Conservation (phyloP, 2,888 invertebrate species). For the Orchestes rusci region DNA sequence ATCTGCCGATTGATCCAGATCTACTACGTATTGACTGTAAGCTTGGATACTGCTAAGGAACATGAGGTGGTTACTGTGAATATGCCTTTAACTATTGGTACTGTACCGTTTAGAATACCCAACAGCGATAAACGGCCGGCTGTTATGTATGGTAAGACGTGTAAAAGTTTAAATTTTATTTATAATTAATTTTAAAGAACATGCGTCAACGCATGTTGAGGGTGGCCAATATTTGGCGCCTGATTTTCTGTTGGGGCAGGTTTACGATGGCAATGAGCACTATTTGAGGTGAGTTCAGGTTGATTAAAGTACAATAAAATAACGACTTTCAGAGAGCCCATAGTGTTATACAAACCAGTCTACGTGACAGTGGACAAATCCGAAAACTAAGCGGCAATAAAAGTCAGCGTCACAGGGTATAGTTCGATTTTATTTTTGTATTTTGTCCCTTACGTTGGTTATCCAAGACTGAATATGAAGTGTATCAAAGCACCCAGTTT, state of each 20-base stretch:
- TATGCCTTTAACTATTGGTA: slow-evolving; percentile 69
- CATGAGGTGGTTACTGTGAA: slow-evolving; percentile 64
- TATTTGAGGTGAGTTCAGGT: slow-evolving; percentile 34
- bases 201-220: slow-evolving; percentile 64
- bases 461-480: slow-evolving; percentile 18
- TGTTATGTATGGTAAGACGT: slow-evolving; percentile 56
- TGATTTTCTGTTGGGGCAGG: slow-evolving; percentile 71
- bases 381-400: slow-evolving; percentile 34
- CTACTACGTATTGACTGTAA: slow-evolving; percentile 65
- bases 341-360: slow-evolving; percentile 60
- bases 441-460: slow-evolving; percentile 9
- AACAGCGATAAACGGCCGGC: slow-evolving; percentile 54
- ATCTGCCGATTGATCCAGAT: slow-evolving; percentile 60
- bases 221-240: slow-evolving; percentile 72
- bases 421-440: slow-evolving; percentile 10
- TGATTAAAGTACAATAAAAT: neutral
- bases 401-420: slow-evolving; percentile 19
- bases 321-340: slow-evolving; percentile 43
- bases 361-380: slow-evolving; percentile 48
- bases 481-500: too few relatives aligned
- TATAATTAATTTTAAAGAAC: too few relatives aligned
- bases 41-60: slow-evolving; percentile 60
- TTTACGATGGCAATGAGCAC: slow-evolving; percentile 60
- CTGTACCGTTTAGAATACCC: slow-evolving; percentile 63
- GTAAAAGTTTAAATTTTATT: too few relatives aligned